Evolutionary conservation across 2,113 vertebrate species (phyloP).

Genomic region (Gobius niger): DNA sequence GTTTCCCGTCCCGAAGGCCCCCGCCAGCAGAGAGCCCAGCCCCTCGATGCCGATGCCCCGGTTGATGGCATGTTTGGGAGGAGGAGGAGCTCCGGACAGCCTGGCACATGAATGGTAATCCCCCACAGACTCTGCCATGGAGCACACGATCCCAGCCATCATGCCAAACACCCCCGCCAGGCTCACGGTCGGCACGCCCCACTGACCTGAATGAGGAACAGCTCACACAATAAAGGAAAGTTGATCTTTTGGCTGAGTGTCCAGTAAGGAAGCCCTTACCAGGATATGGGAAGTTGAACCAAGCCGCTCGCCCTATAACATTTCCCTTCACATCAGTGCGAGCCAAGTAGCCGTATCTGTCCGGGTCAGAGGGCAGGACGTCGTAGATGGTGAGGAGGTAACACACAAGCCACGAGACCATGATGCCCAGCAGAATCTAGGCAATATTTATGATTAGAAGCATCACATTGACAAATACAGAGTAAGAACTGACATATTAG

Average conservation of each 20-base stretch:
- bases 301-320: conserved; percentile 81
- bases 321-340: conserved; percentile 86
- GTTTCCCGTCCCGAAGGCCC: conserved; percentile 90
- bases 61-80: conserved; percentile 86
- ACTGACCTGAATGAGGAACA: conserved; percentile 81
- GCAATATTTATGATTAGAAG: conserved; percentile 34
- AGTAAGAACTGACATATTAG: too few species aligned
- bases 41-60: conserved; percentile 90
- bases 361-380: conserved; percentile 77
- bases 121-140: conserved; percentile 92
- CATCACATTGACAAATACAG: not conserved
- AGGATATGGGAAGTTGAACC: conserved; percentile 90
- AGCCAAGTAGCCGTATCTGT: conserved; percentile 81
- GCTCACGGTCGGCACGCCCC: conserved; percentile 89
- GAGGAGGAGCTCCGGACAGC: conserved; percentile 85
- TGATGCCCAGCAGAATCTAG: conserved; percentile 90
- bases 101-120: conserved; percentile 91
- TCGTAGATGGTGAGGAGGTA: conserved; percentile 83
- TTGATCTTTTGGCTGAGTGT: not conserved
- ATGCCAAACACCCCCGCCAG: conserved; percentile 89
- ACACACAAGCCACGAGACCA: conserved; percentile 88
- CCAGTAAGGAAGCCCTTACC: conserved; percentile 23
- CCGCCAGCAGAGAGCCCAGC: conserved; percentile 86
- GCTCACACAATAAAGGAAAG: not conserved
- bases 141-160: conserved; percentile 88